Base-by-base conservation (phyloP, 2,113 vertebrate species). In the Cranoglanis bouderius region DNA sequence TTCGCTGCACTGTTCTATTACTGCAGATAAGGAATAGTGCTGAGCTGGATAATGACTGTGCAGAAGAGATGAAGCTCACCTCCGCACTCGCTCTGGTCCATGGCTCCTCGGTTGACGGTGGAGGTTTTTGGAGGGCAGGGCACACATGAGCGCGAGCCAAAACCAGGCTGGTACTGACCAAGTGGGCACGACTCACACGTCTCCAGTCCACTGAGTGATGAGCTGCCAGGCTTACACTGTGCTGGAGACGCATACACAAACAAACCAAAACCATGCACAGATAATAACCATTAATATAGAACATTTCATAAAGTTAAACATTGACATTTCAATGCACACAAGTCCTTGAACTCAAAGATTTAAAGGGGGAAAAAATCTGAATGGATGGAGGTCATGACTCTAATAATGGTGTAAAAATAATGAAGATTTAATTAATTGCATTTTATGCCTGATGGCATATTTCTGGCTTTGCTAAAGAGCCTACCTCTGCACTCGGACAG, bases 161-260 rank as follows among this genome's bases (percentile, higher is more conserved):
- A 95, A 4, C 91, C 94, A 14, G 97, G 93, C 92, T 99, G 98
- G 85, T 97, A 99, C 78, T 96, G 96, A 74, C 97, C 98, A 93
- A 98, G 90, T 0, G 97, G 97, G 93, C 98, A 99, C 0, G 98
- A 98, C 93, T 99, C 98, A 26, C 98, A 99, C 0, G 96, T 99
- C 94, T 99, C 98, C 92, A 99, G 93, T 9, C 98, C 98, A 12
- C 96, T 99, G 86, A 94, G 29, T 24, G 98, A 99, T n/a, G 97
- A 97, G 0, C 96, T 98, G 70, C 98, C 98, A 26, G 97, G 98
- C 89, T 97, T 98, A 93, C 98, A 99, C 91, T 98, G 97, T 91
- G 96, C 98, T 99, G 84, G 70, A 95, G 91, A n/a, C 78, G 84
- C 35, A 83, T 38, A 80, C 49, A 89, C 83, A 87, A 43, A 84